Evolutionary conservation across 2,888 invertebrate species (phyloP).

Genomic region (Syrphus vitripennis): DNA sequence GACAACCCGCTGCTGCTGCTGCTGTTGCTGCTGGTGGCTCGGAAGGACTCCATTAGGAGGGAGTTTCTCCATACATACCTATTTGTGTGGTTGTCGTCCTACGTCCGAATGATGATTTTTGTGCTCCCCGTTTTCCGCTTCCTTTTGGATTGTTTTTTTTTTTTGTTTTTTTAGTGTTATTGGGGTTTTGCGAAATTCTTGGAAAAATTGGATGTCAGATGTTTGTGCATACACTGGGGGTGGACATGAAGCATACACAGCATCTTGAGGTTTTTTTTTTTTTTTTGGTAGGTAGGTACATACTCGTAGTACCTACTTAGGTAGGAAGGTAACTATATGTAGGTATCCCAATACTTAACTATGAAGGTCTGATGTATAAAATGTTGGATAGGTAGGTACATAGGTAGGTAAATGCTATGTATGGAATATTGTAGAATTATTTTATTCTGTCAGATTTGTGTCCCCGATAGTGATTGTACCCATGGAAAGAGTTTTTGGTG

Average conservation of each 20-base stretch:
- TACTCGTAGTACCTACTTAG: too few relatives aligned
- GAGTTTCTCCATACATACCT: slow-evolving; percentile 7
- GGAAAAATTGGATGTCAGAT: slow-evolving; percentile 63
- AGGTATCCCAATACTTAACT: too few relatives aligned
- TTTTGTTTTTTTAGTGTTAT: slow-evolving; percentile 1
- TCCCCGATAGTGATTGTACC: slow-evolving; percentile 17
- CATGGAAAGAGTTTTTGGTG: slow-evolving; percentile 25
- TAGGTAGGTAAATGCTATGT: not conserved
- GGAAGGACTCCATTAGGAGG: slow-evolving; percentile 63
- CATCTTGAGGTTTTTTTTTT: slow-evolving; percentile 11
- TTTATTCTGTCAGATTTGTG: slow-evolving; percentile 60
- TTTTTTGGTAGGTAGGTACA: not conserved
- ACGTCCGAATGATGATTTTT: slow-evolving; percentile 32
- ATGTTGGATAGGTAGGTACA: too few relatives aligned
- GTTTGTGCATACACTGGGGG: slow-evolving; percentile 47
- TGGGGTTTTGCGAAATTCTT: slow-evolving; percentile 55
- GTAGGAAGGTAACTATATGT: not conserved
- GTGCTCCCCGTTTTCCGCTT: slow-evolving; percentile 62
- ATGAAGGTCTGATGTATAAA: too few relatives aligned
- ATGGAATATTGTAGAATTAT: slow-evolving; percentile 57
- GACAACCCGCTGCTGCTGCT: slow-evolving; percentile 55
- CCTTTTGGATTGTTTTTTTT: slow-evolving; percentile 27
- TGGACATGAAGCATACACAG: slow-evolving; percentile 38
- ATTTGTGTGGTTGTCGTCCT: slow-evolving; percentile 24
- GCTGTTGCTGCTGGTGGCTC: slow-evolving; percentile 35